phyloP scores from a whole-genome alignment of 2,113 vertebrate genomes.

The Pseudorectes ferrugineus region DNA sequence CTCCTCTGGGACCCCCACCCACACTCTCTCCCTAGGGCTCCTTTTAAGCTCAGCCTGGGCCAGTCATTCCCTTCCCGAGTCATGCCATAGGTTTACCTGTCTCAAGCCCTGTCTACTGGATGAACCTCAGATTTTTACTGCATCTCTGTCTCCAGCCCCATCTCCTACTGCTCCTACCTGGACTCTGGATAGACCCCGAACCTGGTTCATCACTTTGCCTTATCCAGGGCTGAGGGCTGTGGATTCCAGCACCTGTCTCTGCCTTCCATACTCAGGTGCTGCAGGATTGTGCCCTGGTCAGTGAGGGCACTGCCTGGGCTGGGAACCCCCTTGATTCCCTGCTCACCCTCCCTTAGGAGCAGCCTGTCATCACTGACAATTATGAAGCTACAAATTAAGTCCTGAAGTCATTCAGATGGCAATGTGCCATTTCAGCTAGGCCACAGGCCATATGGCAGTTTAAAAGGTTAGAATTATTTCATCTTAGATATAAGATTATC shows the following conservation, averaged over 20 bases:
- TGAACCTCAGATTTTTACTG: background rate
- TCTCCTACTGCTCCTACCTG: background rate
- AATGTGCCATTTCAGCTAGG: background rate
- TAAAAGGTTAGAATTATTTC: background rate
- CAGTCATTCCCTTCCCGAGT: background rate
- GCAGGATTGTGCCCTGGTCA: background rate
- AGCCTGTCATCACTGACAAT: background rate
- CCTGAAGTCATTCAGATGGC: background rate
- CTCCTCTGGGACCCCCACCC: background rate
- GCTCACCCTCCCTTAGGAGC: background rate
- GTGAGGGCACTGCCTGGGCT: background rate
- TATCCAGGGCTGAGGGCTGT: background rate
- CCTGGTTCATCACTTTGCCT: background rate
- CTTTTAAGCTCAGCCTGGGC: background rate
- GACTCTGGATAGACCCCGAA: background rate
- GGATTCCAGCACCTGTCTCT: background rate
- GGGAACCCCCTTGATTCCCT: background rate
- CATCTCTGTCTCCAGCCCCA: background rate
- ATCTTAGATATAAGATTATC: background rate
- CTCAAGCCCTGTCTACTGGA: background rate
- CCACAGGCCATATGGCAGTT: background rate
- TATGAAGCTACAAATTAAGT: background rate
- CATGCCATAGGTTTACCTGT: background rate
- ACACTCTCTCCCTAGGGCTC: background rate
- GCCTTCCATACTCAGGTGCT: background rate